Conservation (phyloP, 1,140 invertebrate genomes). For the Camponotus pennsylvanicus region DNA sequence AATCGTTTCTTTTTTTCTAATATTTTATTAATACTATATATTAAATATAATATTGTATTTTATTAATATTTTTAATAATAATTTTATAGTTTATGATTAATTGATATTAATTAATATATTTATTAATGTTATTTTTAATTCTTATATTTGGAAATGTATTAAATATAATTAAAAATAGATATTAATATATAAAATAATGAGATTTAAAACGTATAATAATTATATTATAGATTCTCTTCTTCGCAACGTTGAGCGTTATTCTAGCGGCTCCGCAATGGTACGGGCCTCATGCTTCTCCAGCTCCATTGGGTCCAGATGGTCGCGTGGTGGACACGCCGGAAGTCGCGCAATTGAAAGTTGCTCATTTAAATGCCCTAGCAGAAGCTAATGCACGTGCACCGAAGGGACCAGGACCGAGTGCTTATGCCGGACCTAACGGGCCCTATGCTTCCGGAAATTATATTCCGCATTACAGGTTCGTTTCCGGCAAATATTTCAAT, state of each 20-base stretch:
- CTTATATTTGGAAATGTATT: not conserved
- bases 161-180: not conserved
- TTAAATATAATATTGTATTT: too few species aligned
- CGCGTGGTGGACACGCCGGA: constrained; percentile 89
- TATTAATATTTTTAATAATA: not conserved
- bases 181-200: not conserved
- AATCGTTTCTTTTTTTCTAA: not conserved
- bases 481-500: not conserved
- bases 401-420: constrained; percentile 80
- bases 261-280: constrained; percentile 82
- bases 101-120: not conserved
- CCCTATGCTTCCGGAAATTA: constrained; percentile 76
- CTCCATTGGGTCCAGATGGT: constrained; percentile 88
- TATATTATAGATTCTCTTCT: constrained; percentile 76
- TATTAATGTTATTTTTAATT: not conserved
- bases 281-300: constrained; percentile 80
- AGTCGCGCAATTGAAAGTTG: constrained; percentile 88
- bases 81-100: not conserved
- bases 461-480: constrained; percentile 81
- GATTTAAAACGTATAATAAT: not conserved
- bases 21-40: too few species aligned
- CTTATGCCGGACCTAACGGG: constrained; percentile 69
- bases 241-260: constrained; percentile 68
- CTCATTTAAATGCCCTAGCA: constrained; percentile 87
- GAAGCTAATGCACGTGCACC: constrained; percentile 86